phyloP scores from a whole-genome alignment of 2,113 vertebrate species.

The Loxodonta africana region DNA sequence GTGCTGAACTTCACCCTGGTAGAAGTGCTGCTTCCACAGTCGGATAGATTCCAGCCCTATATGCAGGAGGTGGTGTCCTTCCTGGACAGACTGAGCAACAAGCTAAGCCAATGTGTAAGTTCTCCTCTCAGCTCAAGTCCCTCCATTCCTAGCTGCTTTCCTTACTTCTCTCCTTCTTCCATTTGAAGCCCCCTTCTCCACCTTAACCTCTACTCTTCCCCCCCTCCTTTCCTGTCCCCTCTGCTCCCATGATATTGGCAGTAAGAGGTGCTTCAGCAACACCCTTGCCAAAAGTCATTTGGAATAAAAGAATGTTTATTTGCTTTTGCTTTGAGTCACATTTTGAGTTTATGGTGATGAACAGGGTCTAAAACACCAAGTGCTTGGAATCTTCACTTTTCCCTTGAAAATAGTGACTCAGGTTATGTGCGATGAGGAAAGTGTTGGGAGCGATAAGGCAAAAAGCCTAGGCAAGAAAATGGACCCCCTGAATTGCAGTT shows the following conservation, averaged over 20 bases:
- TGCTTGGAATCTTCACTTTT: background rate
- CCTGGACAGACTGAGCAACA: slow-evolving; percentile 80
- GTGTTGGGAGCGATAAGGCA: background rate
- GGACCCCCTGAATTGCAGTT: background rate
- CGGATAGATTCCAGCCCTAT: slow-evolving; percentile 71
- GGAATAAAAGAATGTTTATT: background rate
- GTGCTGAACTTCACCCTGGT: slow-evolving; percentile 85
- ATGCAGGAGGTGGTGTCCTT: slow-evolving; percentile 85
- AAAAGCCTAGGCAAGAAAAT: background rate
- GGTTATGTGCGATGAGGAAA: background rate
- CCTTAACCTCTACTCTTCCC: rapidly evolving
- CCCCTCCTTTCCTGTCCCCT: background rate
- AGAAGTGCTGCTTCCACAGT: slow-evolving; percentile 83
- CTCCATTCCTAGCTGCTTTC: background rate
- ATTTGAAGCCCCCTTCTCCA: rapidly evolving
- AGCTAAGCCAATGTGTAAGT: slow-evolving; percentile 88
- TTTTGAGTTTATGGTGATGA: background rate
- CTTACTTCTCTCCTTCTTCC: background rate
- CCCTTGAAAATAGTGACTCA: background rate
- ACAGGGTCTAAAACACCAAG: background rate
- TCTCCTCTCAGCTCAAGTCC: background rate
- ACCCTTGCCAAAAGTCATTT: background rate
- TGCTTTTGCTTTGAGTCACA: background rate
- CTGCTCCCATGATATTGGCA: background rate
- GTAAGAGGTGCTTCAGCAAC: background rate